phyloP scores from a whole-genome alignment of 2,888 invertebrate genomes.

The Mimachlamys varia region DNA sequence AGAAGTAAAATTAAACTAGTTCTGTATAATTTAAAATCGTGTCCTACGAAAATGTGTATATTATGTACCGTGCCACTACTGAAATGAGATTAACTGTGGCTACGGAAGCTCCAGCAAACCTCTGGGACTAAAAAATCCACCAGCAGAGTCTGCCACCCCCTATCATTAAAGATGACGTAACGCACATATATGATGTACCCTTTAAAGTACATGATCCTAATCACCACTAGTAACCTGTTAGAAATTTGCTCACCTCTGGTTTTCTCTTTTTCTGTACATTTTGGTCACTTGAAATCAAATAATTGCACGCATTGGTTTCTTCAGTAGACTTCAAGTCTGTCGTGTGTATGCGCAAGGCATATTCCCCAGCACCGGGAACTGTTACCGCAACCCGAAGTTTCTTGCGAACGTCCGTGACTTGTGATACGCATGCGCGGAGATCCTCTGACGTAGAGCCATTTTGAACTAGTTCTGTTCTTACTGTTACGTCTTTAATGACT shows the following conservation, averaged over 20 bases:
- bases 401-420: neutral
- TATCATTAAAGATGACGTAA: too few relatives aligned
- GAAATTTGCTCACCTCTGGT: neutral
- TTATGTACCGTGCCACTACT: too few relatives aligned
- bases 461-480: neutral
- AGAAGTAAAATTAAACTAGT: too few relatives aligned
- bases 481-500: neutral
- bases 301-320: slow-evolving; percentile 9
- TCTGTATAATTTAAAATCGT: too few relatives aligned
- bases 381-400: neutral
- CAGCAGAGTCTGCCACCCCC: too few relatives aligned
- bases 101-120: too few relatives aligned
- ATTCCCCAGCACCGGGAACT: neutral
- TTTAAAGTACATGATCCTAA: too few relatives aligned
- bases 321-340: neutral
- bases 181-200: too few relatives aligned
- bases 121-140: too few relatives aligned
- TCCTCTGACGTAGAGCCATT: neutral
- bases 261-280: neutral
- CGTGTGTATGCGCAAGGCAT: neutral
- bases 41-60: too few relatives aligned
- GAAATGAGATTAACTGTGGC: too few relatives aligned
- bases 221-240: too few relatives aligned
- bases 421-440: neutral
- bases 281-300: slow-evolving; percentile 3